These are phyloP conservation scores for Zhengitettix transpicula DNA, from an alignment of 2,888 invertebrate species.

Conservation along the genomic window DNA sequence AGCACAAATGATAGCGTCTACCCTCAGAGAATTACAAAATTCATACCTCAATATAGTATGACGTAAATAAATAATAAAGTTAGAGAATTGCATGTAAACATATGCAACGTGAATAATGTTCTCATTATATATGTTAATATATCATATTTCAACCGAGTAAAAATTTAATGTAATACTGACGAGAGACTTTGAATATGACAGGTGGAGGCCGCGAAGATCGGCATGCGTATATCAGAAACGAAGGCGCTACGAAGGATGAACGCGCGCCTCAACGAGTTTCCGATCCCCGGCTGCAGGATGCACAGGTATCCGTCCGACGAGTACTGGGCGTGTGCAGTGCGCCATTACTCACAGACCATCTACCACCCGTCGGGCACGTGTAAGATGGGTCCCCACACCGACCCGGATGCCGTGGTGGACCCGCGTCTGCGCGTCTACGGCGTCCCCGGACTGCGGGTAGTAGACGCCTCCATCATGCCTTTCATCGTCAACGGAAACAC, in stretches of 20 bases:
- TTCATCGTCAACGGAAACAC: conserved; percentile 62
- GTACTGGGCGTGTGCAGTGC: conserved; percentile 55
- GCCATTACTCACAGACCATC: conserved; percentile 60
- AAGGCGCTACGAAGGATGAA: conserved; percentile 41
- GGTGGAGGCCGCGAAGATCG: conserved; percentile 60
- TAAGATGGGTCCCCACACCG: conserved; percentile 41
- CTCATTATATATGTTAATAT: too few species aligned
- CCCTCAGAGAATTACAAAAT: too few species aligned
- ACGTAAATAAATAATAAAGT: too few species aligned
- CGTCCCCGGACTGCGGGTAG: conserved; percentile 47
- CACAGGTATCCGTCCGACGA: conserved; percentile 48
- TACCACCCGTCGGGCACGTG: conserved; percentile 70
- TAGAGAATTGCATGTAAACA: too few species aligned
- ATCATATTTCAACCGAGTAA: too few species aligned
- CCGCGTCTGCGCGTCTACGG: conserved; percentile 47
- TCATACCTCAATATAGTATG: too few species aligned
- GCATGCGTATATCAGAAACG: conserved; percentile 40
- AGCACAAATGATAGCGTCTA: too few species aligned
- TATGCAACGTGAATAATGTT: too few species aligned
- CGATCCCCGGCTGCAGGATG: conserved; percentile 47
- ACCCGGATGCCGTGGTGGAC: conserved; percentile 46
- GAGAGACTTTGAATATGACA: conserved; percentile 19
- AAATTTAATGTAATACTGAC: too few species aligned
- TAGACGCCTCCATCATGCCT: conserved; percentile 76
- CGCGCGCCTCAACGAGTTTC: conserved; percentile 42